phyloP scores from a whole-genome alignment of 92 coral and sea anemone genomes.

The Umimayanthus kanabou region DNA sequence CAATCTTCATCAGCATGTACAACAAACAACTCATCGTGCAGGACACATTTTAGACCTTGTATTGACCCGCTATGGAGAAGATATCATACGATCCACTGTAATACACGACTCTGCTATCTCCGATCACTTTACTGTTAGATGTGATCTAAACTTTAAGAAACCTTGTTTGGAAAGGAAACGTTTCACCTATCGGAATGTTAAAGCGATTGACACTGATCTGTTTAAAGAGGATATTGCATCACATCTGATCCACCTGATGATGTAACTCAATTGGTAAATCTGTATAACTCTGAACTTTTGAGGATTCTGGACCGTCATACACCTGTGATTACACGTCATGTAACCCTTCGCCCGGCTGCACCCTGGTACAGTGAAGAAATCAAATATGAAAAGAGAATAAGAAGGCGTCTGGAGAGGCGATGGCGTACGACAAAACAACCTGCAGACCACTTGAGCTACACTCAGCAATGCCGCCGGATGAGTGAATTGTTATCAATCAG shows the following conservation, averaged over 20 bases:
- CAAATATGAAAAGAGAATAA: neutral
- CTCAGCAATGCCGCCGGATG: neutral
- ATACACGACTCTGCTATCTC: too few relatives aligned
- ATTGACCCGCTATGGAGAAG: neutral
- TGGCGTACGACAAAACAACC: neutral
- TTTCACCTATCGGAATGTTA: neutral
- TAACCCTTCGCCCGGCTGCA: conserved; percentile 10
- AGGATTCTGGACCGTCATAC: too few relatives aligned
- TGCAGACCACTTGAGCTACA: neutral
- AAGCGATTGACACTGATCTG: neutral
- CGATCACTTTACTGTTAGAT: too few relatives aligned
- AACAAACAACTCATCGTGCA: conserved; percentile 2
- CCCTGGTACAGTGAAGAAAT: conserved; percentile 18
- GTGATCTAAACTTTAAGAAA: neutral
- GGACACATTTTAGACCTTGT: conserved; percentile 15
- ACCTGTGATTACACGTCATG: neutral
- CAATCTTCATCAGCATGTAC: conserved; percentile 29
- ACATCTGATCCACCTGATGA: neutral
- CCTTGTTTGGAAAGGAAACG: neutral
- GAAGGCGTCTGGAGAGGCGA: conserved; percentile 15
- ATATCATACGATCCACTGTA: neutral
- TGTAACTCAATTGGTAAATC: neutral
- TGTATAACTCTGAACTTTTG: too few relatives aligned
- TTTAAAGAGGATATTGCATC: neutral
- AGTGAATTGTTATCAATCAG: conserved; percentile 1